Base-by-base conservation (phyloP, 2,113 vertebrate genomes). In the Pampusana beccarii region DNA sequence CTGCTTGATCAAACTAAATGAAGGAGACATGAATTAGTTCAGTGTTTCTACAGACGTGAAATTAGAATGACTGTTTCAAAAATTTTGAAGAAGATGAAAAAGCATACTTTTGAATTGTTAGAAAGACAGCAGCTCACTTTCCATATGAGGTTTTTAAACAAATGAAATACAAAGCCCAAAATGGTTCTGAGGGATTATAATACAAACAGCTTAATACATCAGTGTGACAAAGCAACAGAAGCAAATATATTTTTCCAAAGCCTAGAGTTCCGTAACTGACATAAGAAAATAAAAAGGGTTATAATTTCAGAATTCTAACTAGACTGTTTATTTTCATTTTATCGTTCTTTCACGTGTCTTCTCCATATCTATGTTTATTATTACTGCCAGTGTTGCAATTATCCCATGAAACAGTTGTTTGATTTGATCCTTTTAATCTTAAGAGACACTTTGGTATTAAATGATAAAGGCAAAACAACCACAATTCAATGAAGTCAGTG, bases 1-100 rank as follows among this genome's bases (percentile, higher is more conserved):
- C 98, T 28, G 99, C 98, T 95, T 99, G 98, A 95, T 99, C 99
- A 98, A 99, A 99, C 99, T 99, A 97, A 95, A 97, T 77, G 97
- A 97, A 62, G 77, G 85, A 96, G 89, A 97, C 85, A 94, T 70
- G 65, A 93, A 96, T 95, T 51, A 96, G 86, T 93, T 97, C 80
- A 95, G 83, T 3, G 16, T 83, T 62, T 95, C 89, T 79, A 70
- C 5, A 74, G 48, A 89, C 5, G 26, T 54, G 44, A 84, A 91
- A 80, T 87, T 67, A 74, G 73, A 89, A 54, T 28, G 38, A 77
- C 34, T 38, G 26, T 50, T 86, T 66, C 53, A 53, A 83, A 94
- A 66, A 66, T 42, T 46, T 71, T 67, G 18, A 78, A 70, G 44
- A 80, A 7, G 5, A 71, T 74, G 50, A 73, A 78, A 86, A 40